Evolutionary conservation across 1,140 invertebrate species (phyloP).

Genomic region (Tetramorium simillimum): DNA sequence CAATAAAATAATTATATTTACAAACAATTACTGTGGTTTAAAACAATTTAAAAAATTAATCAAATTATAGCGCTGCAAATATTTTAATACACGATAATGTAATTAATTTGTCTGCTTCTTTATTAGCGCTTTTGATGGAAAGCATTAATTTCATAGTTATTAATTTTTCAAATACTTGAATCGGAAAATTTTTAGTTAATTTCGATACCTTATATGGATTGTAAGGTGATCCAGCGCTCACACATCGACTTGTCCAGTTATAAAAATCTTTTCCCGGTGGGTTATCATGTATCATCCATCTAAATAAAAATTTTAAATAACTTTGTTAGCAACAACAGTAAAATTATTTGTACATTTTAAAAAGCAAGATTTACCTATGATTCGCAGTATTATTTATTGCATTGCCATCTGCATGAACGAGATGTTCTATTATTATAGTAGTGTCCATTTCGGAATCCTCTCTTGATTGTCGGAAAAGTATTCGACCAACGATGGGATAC

Average conservation of each 20-base stretch:
- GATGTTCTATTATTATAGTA: constrained; percentile 90
- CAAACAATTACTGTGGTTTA: too few relatives aligned
- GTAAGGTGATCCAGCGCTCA: constrained; percentile 92
- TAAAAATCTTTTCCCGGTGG: constrained; percentile 94
- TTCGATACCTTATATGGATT: constrained; percentile 92
- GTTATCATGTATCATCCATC: constrained; percentile 88
- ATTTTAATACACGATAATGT: not conserved
- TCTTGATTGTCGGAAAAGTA: constrained; percentile 93
- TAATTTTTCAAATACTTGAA: constrained; percentile 26
- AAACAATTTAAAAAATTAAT: too few relatives aligned
- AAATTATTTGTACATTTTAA: constrained; percentile 1
- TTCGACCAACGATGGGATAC: constrained; percentile 95
- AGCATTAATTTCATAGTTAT: not conserved
- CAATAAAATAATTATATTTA: not conserved
- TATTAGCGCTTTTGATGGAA: not conserved
- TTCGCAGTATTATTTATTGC: constrained; percentile 91
- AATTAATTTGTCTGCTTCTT: not conserved
- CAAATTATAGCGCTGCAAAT: too few relatives aligned
- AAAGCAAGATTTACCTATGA: constrained; percentile 87
- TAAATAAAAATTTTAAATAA: constrained; percentile 65
- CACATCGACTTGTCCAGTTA: constrained; percentile 94
- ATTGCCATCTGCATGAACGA: constrained; percentile 95
- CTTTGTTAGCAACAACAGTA: constrained; percentile 18
- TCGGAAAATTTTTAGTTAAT: constrained; percentile 24
- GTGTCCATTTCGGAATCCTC: constrained; percentile 94